Evolutionary conservation across 2,797 vertebrate species (phyloP), one percentile per base, ranked within the genome.

Genomic region (Diceros bicornis): DNA sequence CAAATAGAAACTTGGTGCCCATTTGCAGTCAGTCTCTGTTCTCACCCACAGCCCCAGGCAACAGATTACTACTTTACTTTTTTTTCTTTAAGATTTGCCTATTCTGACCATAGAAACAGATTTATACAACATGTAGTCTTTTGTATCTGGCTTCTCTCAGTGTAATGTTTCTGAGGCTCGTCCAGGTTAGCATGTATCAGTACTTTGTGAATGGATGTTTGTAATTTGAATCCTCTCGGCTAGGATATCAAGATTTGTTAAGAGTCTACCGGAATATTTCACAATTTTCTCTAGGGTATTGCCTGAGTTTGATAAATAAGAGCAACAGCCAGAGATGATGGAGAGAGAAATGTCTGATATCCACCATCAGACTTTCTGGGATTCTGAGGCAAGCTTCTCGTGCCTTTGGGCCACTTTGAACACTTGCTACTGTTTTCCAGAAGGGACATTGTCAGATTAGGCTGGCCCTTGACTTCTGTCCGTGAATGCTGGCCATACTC

Each of bases 1-100:
- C 37, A 12, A 57, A 94, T 94, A 78, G 68, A 87, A 84, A 50
- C 18, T 21, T 62, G 55, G 32, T 10, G 17, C 25, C 13, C 59
- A 79, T 69, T 50, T 96, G 21, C 32, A 52, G 14, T 14, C 50
- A 71, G 32, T 96, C n/a, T 95, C 78, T 59, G 55, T 59, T 66
- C 23, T 23, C n/a, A 32, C 52, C 8, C 50, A 68, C 27, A 92
- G n/a, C 5, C 74, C 41, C 57, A 61, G 62, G 47, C 14, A 27
- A 52, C 41, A n/a, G 9, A 27, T 84, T 41, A 89, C n/a, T 66
- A 72, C 69, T 47, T 82, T 4, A 59, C 55, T 86, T 78, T 85
- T 85, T 41, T 78, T 95, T 69, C 34, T 91, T 44, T 44, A 2
- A 69, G 57, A 79, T 55, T 89, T 68, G 32, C 78, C 83, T 75